These are phyloP conservation scores for Malurus splendens DNA, from an alignment of 2,797 vertebrate genomes.

Conservation along the genomic window DNA sequence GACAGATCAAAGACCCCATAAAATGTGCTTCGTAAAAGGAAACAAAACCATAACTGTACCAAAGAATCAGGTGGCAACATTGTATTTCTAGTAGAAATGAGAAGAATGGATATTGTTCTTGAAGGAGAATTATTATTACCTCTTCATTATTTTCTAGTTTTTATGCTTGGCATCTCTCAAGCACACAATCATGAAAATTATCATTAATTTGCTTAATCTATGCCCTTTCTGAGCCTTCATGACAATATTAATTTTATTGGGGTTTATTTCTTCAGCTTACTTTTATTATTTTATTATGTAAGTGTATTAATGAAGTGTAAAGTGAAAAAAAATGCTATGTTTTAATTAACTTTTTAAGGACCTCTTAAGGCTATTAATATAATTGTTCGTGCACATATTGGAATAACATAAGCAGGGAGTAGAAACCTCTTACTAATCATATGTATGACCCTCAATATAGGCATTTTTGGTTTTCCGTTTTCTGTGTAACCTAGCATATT, in stretches of 20 bases:
- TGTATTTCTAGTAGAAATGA: not conserved
- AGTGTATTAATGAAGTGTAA: not conserved
- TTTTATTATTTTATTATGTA: not conserved
- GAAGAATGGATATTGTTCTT: not conserved
- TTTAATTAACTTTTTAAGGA: not conserved
- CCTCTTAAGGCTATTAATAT: not conserved
- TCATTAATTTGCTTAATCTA: not conserved
- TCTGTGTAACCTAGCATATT: constrained; percentile 9
- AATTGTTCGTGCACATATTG: not conserved
- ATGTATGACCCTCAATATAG: not conserved
- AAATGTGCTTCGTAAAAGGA: not conserved
- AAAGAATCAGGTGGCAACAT: not conserved
- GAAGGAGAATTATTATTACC: not conserved
- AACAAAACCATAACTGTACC: not conserved
- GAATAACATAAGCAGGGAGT: not conserved
- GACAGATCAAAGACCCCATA: not conserved
- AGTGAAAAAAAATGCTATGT: not conserved
- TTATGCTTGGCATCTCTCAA: not conserved
- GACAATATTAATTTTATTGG: not conserved
- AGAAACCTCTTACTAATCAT: not conserved
- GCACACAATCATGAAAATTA: not conserved
- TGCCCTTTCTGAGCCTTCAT: not conserved
- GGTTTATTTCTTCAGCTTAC: not conserved
- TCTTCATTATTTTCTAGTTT: not conserved
- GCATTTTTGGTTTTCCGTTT: not conserved